Conservation (phyloP, 2,888 invertebrate species). For the Orchesellides sinensis region DNA sequence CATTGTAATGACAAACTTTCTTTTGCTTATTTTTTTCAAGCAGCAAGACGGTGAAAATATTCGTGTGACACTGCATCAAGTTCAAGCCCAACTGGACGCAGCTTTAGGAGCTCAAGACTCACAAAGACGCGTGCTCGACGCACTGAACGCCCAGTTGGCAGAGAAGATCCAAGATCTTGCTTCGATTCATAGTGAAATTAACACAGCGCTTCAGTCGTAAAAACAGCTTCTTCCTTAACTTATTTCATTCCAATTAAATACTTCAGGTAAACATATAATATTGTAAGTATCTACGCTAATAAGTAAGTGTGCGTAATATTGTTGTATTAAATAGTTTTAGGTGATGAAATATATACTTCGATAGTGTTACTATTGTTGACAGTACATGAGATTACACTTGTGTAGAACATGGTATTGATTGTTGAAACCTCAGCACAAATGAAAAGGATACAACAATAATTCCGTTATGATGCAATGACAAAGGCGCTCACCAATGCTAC, state of each 20-base stretch:
- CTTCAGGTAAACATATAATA: not conserved
- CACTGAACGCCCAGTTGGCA: slow-evolving; percentile 89
- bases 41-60: slow-evolving; percentile 82
- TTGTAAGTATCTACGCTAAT: no score
- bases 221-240: slow-evolving; percentile 41
- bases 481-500: no score
- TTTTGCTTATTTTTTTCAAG: not conserved
- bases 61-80: slow-evolving; percentile 84
- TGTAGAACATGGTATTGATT: no score
- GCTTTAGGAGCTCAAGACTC: slow-evolving; percentile 88
- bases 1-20: not conserved
- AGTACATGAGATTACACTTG: no score
- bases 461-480: no score
- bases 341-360: no score
- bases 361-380: no score
- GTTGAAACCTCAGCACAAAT: no score
- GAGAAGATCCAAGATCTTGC: slow-evolving; percentile 87
- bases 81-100: slow-evolving; percentile 88
- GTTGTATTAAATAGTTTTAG: no score
- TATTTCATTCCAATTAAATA: not conserved
- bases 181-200: slow-evolving; percentile 89
- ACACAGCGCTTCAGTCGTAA: slow-evolving; percentile 87
- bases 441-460: no score
- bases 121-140: slow-evolving; percentile 86
- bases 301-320: no score